These are phyloP conservation scores for Melieria crassipennis DNA, from an alignment of 2,888 invertebrate genomes.

Conservation along the genomic window DNA sequence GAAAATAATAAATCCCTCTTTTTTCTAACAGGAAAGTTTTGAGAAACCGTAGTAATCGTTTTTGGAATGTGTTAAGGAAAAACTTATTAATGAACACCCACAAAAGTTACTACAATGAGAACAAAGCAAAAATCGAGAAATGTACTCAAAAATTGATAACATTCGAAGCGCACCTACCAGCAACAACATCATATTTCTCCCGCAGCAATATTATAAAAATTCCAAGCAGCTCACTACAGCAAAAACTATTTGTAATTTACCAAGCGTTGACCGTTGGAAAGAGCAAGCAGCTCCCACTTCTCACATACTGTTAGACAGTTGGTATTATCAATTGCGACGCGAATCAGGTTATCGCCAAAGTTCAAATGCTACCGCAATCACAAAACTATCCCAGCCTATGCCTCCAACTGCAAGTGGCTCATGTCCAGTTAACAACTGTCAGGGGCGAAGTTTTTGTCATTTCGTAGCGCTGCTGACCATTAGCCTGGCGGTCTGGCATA, in stretches of 20 bases:
- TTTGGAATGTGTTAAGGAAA: background rate
- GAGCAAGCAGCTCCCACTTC: background rate
- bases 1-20: background rate
- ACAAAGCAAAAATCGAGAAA: slow-evolving; percentile 30
- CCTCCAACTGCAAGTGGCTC: no score
- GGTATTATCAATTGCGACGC: slow-evolving; percentile 13
- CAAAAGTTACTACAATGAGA: slow-evolving; percentile 34
- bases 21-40: background rate
- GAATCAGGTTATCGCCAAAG: slow-evolving; percentile 11
- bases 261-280: background rate
- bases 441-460: slow-evolving; percentile 5
- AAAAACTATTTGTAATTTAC: slow-evolving; percentile 16
- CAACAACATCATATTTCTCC: slow-evolving; percentile 5
- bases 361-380: slow-evolving; percentile 1
- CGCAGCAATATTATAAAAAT: slow-evolving; percentile 15
- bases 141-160: slow-evolving; percentile 34
- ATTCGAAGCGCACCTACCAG: background rate
- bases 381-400: background rate
- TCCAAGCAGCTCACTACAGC: slow-evolving; percentile 24
- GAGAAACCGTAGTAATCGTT: background rate
- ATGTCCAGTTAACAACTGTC: no score
- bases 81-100: slow-evolving; percentile 22
- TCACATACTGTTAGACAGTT: slow-evolving; percentile 4
- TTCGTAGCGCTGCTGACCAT: slow-evolving; percentile 28
- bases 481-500: slow-evolving; percentile 30